Conservation (phyloP, 2,888 invertebrate species). For the Pocota personata region DNA sequence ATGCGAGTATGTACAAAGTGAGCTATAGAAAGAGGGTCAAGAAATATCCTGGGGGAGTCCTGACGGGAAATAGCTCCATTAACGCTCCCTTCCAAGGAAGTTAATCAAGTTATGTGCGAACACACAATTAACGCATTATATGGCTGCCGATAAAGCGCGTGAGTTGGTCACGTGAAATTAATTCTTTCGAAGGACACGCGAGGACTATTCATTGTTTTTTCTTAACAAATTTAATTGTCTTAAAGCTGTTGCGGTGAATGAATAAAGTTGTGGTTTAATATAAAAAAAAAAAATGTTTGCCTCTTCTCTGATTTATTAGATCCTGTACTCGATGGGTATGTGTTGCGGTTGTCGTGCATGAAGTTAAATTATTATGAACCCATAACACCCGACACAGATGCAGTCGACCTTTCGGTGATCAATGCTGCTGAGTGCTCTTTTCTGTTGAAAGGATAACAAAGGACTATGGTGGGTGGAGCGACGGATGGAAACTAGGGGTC, state of each 20-base stretch:
- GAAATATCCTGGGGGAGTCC: neutral
- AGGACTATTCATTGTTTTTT: neutral
- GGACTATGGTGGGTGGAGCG: neutral
- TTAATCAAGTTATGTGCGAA: constrained; percentile 49
- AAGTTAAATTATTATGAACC: neutral
- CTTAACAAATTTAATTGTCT: constrained; percentile 1
- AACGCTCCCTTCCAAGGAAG: neutral
- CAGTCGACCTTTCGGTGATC: constrained; percentile 41
- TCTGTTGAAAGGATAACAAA: constrained; percentile 55
- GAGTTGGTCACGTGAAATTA: constrained; percentile 42
- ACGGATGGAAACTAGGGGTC: neutral
- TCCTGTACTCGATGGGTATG: neutral
- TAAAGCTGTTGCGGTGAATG: constrained; percentile 4
- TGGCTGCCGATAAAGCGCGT: constrained; percentile 28
- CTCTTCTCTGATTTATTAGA: constrained; percentile 8
- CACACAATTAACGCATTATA: constrained; percentile 48
- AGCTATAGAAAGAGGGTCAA: constrained; percentile 9
- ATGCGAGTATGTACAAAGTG: no score
- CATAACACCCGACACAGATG: neutral
- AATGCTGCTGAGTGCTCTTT: constrained; percentile 59
- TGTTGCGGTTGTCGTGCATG: neutral
- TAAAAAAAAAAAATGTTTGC: no score
- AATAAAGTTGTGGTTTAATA: neutral
- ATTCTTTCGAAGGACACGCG: constrained; percentile 11
- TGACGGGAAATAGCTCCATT: neutral